Evolutionary conservation across 2,797 vertebrate genomes (phyloP), one percentile per base, ranked within the genome.

Genomic region (Sebastolobus alascanus): DNA sequence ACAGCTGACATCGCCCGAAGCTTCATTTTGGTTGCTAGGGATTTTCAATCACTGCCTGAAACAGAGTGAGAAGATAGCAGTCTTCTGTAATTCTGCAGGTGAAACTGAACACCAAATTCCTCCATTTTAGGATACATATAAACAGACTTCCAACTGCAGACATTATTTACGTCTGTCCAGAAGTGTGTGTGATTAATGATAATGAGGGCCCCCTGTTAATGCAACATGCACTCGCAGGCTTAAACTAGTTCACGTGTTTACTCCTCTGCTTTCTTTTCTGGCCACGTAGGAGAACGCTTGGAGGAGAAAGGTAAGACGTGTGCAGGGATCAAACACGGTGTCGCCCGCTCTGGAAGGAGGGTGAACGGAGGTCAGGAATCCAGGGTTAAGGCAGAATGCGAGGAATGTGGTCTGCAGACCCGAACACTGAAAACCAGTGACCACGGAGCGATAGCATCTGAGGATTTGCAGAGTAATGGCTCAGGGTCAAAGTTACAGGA

Each of bases 341-440:
- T 85, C 80, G 76, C 68, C 73, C 54, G 14, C 76, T 75, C 12
- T 77, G 75, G 70, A 83, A 66, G 75, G 46, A 81, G 79, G 88
- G 87, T 89, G 87, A 89, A 66, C 55, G 80, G 67, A 87, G 89
- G 88, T 89, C 85, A 93, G 76, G 85, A 91, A 86, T 92, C 76
- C 78, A 77, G 73, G 80, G 77, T 69, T 52, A 58, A 79, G 83
- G 87, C 88, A 90, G 90, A 92, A 94, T 90, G 84, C 7, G 22
- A 84, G 81, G 91, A 94, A 94, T 94, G 86, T 87, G 83, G 79
- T 89, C 88, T 87, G 73, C 50, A 90, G 90, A 90, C 68, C 86
- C 66, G 68, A 87, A 77, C 80, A 50, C 69, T 68, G 67, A 73
- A 74, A 83, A 80, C 68, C 77, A 63, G 67, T 2, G 13, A 76